These are phyloP conservation scores for Gavialis gangeticus DNA, from an alignment of 2,113 vertebrate genomes.

Conservation along the genomic window DNA sequence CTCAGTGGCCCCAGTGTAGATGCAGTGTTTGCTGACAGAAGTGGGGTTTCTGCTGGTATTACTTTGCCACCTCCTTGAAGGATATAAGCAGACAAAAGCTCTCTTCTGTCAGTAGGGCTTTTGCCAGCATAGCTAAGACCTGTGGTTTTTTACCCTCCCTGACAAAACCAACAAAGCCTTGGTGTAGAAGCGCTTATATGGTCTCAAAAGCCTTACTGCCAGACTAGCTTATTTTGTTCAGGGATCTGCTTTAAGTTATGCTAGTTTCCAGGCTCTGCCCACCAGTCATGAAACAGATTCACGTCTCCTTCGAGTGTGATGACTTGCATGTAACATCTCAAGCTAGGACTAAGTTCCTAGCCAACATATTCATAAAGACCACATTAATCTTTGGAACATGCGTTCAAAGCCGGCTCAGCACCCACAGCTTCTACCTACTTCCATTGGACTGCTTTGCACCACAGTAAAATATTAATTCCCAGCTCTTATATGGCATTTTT, in stretches of 20 bases:
- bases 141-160: too few relatives aligned
- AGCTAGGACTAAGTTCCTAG: background rate
- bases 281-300: background rate
- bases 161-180: too few relatives aligned
- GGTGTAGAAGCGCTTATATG: too few relatives aligned
- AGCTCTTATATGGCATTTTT: too few relatives aligned
- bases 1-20: background rate
- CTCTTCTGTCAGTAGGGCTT: background rate
- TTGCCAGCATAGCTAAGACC: background rate
- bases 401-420: background rate
- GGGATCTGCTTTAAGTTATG: too few relatives aligned
- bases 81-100: background rate
- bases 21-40: background rate
- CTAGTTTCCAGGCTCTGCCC: background rate
- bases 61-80: accelerated
- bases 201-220: too few relatives aligned
- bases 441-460: background rate
- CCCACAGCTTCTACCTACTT: background rate
- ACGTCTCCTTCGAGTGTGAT: background rate
- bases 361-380: background rate
- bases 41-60: accelerated
- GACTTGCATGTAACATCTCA: background rate
- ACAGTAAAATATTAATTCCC: background rate
- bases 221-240: too few relatives aligned
- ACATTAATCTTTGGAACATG: background rate